These are phyloP conservation scores for Sebastes oblongus DNA, from an alignment of 2,797 vertebrate genomes.

Conservation along the genomic window DNA sequence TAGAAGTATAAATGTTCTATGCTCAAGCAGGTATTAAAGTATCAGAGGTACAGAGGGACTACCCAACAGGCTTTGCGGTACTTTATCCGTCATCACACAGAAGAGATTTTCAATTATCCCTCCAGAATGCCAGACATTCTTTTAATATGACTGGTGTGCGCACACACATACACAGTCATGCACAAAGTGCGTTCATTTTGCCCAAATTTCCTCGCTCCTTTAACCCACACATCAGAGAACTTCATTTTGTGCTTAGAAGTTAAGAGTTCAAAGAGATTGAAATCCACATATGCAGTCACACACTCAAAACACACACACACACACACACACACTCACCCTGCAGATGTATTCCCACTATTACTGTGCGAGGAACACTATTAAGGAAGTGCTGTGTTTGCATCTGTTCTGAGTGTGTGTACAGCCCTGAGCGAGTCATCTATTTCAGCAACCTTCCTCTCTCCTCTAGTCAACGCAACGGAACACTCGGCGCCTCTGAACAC, in stretches of 20 bases:
- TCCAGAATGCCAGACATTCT: constrained; percentile 8
- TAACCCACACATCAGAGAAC: constrained; percentile 55
- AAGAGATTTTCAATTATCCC: constrained; percentile 37
- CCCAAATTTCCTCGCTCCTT: constrained; percentile 28
- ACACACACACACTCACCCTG: constrained; percentile 51
- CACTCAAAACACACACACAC: constrained; percentile 24
- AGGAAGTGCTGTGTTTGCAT: constrained; percentile 80
- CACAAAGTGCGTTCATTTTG: constrained; percentile 6
- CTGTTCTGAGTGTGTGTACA: constrained; percentile 77
- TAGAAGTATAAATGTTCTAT: background rate
- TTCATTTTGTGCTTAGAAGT: constrained; percentile 57
- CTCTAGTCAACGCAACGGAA: constrained; percentile 65
- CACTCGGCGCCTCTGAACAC: constrained; percentile 62
- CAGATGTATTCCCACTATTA: constrained; percentile 78
- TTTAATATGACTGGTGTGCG: background rate
- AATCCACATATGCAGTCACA: constrained; percentile 61
- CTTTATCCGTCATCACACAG: constrained; percentile 2
- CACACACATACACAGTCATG: background rate
- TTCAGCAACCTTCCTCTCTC: constrained; percentile 74
- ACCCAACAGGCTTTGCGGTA: constrained; percentile 20
- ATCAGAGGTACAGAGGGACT: constrained; percentile 12
- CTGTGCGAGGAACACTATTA: constrained; percentile 77
- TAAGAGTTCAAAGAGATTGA: constrained; percentile 70
- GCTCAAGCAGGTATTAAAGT: constrained; percentile 4
- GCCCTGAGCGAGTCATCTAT: constrained; percentile 81